phyloP scores from a whole-genome alignment of 2,113 vertebrate genomes.

The Arizona elegans region DNA sequence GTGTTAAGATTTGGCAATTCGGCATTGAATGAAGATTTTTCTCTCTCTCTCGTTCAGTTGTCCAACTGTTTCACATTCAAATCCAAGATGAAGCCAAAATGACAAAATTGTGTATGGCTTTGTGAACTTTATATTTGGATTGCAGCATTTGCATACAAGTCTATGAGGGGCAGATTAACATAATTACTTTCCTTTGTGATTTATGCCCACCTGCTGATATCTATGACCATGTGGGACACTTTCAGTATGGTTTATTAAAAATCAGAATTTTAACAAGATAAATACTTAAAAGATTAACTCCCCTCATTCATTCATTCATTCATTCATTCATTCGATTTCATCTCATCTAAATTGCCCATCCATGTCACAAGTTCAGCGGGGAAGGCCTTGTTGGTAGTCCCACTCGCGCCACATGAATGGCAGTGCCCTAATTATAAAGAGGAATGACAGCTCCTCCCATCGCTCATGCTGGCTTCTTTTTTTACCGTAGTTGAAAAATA shows the following conservation, averaged over 20 bases:
- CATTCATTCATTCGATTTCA: not conserved
- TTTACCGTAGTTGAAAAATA: not conserved
- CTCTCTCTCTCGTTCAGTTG: not conserved
- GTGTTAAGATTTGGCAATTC: not conserved
- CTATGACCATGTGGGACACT: not conserved
- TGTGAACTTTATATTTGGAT: not conserved
- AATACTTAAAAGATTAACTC: not conserved
- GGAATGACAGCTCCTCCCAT: not conserved
- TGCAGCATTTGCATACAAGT: not conserved
- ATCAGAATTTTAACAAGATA: not conserved
- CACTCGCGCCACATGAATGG: not conserved
- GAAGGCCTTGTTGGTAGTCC: not conserved
- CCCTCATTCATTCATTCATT: too few relatives aligned
- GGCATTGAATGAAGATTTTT: not conserved
- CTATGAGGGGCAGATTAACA: not conserved
- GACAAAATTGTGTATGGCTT: not conserved
- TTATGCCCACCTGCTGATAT: not conserved
- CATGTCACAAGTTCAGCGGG: not conserved
- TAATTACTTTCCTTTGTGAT: not conserved
- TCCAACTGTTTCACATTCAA: not conserved
- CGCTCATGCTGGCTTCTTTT: not conserved
- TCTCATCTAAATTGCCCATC: not conserved
- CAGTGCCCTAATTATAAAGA: not conserved
- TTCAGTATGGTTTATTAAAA: not conserved
- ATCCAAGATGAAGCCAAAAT: not conserved